Conservation (phyloP, 2,113 vertebrate species). For the Haliaeetus leucogaster region DNA sequence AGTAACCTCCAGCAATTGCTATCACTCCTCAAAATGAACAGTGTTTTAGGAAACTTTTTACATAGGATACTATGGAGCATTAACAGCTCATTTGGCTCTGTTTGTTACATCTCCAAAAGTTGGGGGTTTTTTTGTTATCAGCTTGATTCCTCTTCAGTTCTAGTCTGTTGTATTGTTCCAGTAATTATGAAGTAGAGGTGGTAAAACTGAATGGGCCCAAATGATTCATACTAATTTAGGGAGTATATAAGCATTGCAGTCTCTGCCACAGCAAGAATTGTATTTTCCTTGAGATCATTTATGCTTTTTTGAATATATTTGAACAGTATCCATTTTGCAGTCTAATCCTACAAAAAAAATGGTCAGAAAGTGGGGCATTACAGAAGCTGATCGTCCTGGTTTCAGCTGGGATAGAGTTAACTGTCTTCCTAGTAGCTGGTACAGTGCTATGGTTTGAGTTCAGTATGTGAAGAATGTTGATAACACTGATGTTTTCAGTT, state of each 20-base stretch:
- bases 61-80: not conserved
- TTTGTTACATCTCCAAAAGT: not conserved
- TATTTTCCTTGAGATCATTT: conserved; percentile 50
- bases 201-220: not conserved
- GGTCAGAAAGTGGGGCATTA: not conserved
- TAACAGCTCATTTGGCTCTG: not conserved
- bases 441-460: no score
- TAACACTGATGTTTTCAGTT: no score
- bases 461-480: no score
- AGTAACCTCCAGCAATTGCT: not conserved
- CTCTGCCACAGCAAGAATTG: conserved; percentile 13
- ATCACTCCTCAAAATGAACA: not conserved
- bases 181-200: conserved; percentile 50
- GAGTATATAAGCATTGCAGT: not conserved
- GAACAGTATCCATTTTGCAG: conserved; percentile 27
- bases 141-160: conserved; percentile 43
- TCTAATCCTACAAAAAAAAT: conserved; percentile 19
- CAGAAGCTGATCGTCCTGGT: not conserved
- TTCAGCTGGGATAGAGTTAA: no score
- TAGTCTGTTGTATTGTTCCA: not conserved
- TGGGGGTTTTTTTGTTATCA: not conserved
- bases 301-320: not conserved
- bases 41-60: not conserved
- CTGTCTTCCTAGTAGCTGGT: no score
- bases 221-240: not conserved